Evolutionary conservation across 2,797 vertebrate genomes (phyloP), one percentile per base, ranked within the genome.

Genomic region (Labroides dimidiatus): DNA sequence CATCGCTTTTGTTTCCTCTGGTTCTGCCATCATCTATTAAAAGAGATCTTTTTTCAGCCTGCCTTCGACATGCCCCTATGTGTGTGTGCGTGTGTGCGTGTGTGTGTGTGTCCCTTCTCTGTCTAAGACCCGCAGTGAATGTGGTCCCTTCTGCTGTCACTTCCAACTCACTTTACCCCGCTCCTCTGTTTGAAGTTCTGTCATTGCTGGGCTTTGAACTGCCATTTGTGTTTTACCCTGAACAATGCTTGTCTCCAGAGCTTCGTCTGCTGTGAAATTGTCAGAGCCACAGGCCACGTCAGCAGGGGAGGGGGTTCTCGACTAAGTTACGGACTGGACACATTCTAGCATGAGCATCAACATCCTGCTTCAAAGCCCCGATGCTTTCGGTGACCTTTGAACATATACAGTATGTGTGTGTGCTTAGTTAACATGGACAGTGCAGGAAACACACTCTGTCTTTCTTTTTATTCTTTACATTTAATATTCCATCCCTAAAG

Each of bases 191-290:
- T 90, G 80, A 92, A 88, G 80, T 82, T 84, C 83, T 87, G 82
- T 88, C 88, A 85, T 84, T 60, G 78, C 65, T 79, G 64, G 71
- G 72, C 91, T 93, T 93, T 94, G 90, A 93, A 92, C 84, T 91
- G 88, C 79, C 84, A 82, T 87, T 90, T 89, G 79, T 87, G 82
- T 89, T 92, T 89, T 87, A 84, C 60, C 77, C 80, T 43, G 75
- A 49, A 71, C 47, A 63, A 59, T 54, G 75, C 75, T 70, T 41
- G 65, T 82, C 84, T 87, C 67, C 50, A 51, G 70, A 68, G 66
- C 72, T 67, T 75, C 56, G 65, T 76, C 76, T 84, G 76, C 64
- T 86, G 69, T 79, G 76, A 89, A 88, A 87, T 75, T 75, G 76
- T 82, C 76, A 71, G 63, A 90, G 77, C 71, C 76, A 75, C 13